Evolutionary conservation across 2,797 vertebrate genomes (phyloP).

Genomic region (Alca torda): DNA sequence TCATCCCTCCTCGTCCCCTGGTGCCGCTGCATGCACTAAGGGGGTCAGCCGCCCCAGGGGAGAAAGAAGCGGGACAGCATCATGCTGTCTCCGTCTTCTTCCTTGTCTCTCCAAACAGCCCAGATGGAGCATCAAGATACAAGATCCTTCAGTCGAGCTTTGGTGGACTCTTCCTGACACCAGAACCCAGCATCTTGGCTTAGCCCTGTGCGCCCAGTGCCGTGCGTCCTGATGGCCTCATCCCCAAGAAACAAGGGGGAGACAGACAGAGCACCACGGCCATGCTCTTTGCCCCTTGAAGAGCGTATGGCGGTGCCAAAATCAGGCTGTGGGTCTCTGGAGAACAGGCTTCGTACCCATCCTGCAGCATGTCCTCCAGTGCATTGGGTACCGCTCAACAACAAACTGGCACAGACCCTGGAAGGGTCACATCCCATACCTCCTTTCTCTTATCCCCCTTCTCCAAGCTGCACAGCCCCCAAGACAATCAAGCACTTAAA

Average conservation of each 20-base stretch:
- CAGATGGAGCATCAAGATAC: rapidly evolving
- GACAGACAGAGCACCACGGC: neutral
- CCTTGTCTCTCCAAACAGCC: neutral
- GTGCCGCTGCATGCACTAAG: neutral
- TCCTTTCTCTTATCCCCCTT: neutral
- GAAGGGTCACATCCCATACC: neutral
- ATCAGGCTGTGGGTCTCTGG: neutral
- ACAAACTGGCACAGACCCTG: rapidly evolving
- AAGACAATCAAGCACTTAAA: neutral
- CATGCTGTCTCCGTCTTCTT: neutral
- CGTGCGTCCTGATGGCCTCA: rapidly evolving
- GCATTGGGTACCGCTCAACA: rapidly evolving
- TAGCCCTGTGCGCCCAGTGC: rapidly evolving
- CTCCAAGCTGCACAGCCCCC: neutral
- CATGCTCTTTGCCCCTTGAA: neutral
- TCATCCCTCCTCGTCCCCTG: neutral
- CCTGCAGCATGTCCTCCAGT: neutral
- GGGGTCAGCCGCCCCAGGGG: neutral
- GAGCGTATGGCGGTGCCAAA: neutral
- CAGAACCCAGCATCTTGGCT: neutral
- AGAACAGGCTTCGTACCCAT: neutral
- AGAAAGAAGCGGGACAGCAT: neutral
- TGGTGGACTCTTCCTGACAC: neutral
- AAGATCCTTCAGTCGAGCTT: neutral
- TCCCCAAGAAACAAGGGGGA: neutral